phyloP scores from a whole-genome alignment of 2,797 vertebrate genomes.

The Coregonus suidteri region DNA sequence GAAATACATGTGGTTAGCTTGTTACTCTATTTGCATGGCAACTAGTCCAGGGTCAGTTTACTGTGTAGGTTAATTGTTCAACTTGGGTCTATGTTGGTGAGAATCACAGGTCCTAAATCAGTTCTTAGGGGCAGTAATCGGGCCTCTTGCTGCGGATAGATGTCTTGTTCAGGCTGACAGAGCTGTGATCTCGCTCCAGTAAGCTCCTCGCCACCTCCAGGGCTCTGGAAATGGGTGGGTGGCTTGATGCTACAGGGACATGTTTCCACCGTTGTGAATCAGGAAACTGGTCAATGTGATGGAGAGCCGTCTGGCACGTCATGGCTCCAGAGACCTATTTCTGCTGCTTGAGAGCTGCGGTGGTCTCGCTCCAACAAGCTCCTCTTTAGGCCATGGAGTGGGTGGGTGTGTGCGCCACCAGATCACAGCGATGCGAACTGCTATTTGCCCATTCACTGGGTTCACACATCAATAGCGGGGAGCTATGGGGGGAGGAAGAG shows the following conservation, averaged over 20 bases:
- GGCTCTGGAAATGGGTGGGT: not conserved
- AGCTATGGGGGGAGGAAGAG: not conserved
- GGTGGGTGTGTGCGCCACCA: constrained; percentile 25
- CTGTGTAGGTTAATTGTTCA: not conserved
- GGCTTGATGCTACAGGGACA: not conserved
- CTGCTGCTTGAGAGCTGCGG: constrained; percentile 10
- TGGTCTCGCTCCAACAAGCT: constrained; percentile 22
- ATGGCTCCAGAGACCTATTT: constrained; percentile 22
- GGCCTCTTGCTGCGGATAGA: not conserved
- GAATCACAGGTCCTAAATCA: not conserved
- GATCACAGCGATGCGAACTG: constrained; percentile 56
- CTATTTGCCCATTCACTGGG: constrained; percentile 55
- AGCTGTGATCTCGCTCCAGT: constrained; percentile 11
- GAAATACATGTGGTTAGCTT: too few relatives aligned
- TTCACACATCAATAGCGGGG: constrained; percentile 54
- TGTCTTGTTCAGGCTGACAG: constrained; percentile 32
- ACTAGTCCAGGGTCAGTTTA: not conserved
- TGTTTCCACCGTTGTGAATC: not conserved
- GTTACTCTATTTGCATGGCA: too few relatives aligned
- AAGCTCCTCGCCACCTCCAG: not conserved
- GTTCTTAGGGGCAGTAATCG: not conserved
- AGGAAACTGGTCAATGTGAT: constrained; percentile 18
- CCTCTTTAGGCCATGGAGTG: constrained; percentile 9
- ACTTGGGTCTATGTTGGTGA: not conserved
- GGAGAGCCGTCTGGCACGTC: not conserved